Evolutionary conservation across 2,888 invertebrate genomes (phyloP).

Genomic region (Prenolepis imparis): DNA sequence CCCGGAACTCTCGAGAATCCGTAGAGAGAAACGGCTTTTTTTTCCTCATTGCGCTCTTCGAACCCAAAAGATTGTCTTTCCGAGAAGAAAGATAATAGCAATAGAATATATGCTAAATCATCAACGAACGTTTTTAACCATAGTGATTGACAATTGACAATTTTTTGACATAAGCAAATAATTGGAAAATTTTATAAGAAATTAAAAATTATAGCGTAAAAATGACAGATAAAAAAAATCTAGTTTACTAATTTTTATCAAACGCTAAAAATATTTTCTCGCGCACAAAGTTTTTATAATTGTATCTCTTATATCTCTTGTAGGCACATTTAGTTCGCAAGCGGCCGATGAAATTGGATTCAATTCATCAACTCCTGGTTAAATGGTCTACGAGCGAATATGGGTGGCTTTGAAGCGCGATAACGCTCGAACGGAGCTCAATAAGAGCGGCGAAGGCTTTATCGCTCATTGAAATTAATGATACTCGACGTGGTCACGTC

Average conservation of each 20-base stretch:
- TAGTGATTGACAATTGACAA: neutral
- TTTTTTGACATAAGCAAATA: neutral
- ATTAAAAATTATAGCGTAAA: neutral
- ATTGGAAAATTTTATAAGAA: neutral
- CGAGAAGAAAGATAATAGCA: neutral
- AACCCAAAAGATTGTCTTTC: neutral
- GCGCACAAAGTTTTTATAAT: constrained; percentile 19
- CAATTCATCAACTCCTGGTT: constrained; percentile 52
- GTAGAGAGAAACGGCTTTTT: neutral
- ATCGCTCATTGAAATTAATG: constrained; percentile 58
- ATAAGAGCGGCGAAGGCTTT: constrained; percentile 57
- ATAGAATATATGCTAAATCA: constrained; percentile 2
- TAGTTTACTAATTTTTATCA: neutral
- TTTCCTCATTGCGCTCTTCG: neutral
- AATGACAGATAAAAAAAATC: neutral
- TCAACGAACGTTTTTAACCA: neutral
- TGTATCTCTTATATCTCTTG: constrained; percentile 39
- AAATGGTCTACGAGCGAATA: constrained; percentile 52
- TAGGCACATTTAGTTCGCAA: constrained; percentile 33
- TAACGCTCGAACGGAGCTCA: constrained; percentile 58
- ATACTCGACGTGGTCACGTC: constrained; percentile 54
- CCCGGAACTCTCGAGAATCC: constrained; percentile 51
- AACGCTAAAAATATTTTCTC: neutral
- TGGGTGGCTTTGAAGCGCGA: constrained; percentile 52
- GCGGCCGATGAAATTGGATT: constrained; percentile 52